Conservation (phyloP, 2,797 vertebrate genomes). For the Lerista edwardsae region DNA sequence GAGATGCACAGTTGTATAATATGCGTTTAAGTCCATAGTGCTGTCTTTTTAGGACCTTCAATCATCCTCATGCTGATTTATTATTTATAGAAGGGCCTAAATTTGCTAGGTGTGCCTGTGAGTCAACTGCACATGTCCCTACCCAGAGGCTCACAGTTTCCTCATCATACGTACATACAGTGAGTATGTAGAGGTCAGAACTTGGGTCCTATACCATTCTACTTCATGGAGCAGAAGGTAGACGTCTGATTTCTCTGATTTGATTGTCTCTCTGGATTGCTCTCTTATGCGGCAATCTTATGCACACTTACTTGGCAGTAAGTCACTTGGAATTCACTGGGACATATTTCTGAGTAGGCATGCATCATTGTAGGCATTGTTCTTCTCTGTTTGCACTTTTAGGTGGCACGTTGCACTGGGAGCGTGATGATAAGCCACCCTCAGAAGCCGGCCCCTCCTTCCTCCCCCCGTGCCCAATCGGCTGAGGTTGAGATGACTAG, state of each 20-base stretch:
- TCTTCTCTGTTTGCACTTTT: conserved; percentile 9
- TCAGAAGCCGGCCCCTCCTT: conserved; percentile 35
- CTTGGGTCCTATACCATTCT: neutral
- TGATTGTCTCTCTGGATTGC: rapidly evolving
- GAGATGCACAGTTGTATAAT: neutral
- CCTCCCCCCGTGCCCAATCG: conserved; percentile 70
- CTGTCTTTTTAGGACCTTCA: neutral
- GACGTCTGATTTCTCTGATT: neutral
- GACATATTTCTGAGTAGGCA: no score
- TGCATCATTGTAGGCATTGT: neutral
- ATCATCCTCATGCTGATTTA: neutral
- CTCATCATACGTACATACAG: neutral
- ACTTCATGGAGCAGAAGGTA: rapidly evolving
- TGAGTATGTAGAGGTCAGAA: neutral
- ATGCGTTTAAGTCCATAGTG: neutral
- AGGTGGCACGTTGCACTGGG: conserved; percentile 71
- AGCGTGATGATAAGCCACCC: conserved; percentile 39
- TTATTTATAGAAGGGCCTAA: neutral
- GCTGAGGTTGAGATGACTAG: conserved; percentile 85
- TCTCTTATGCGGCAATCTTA: no score
- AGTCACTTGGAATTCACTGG: no score
- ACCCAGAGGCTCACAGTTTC: no score
- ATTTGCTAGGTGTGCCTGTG: neutral
- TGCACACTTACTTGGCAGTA: no score
- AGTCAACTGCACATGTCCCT: neutral